Evolutionary conservation across 2,888 invertebrate genomes (phyloP).

Genomic region (Oxycera nigricornis): DNA sequence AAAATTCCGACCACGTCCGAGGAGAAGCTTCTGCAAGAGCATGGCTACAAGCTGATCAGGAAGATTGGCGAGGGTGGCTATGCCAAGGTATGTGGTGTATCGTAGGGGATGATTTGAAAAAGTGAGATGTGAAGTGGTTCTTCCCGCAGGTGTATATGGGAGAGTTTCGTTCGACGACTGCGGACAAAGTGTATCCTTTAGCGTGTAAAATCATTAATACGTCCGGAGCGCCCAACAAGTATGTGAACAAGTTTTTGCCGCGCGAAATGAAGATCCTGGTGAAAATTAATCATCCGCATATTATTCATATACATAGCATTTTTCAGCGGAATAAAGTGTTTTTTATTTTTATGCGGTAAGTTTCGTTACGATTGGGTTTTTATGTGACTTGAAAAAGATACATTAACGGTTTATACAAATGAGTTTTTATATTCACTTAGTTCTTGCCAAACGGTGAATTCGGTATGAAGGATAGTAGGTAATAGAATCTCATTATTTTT

Average conservation of each 20-base stretch:
- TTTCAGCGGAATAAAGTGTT: conserved; percentile 75
- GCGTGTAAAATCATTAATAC: conserved; percentile 82
- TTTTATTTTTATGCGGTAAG: conserved; percentile 74
- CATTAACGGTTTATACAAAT: too few relatives aligned
- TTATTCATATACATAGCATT: conserved; percentile 79
- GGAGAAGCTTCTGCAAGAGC: conserved; percentile 67
- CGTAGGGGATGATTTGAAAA: background rate
- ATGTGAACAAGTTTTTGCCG: conserved; percentile 80
- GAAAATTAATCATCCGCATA: conserved; percentile 78
- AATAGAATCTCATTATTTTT: too few relatives aligned
- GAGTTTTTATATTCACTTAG: too few relatives aligned
- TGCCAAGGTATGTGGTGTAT: conserved; percentile 68
- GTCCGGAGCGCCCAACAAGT: conserved; percentile 75
- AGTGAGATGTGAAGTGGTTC: background rate
- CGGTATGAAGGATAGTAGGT: too few relatives aligned
- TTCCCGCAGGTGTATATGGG: conserved; percentile 47
- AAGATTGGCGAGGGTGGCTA: conserved; percentile 79
- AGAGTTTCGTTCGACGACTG: conserved; percentile 39
- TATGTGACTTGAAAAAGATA: too few relatives aligned
- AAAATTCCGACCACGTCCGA: conserved; percentile 64
- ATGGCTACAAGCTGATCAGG: conserved; percentile 71
- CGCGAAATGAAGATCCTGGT: conserved; percentile 80
- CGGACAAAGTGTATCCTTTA: conserved; percentile 57
- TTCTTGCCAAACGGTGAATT: too few relatives aligned
- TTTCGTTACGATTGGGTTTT: background rate